These are phyloP conservation scores for Leptoteleia sp. DNA, from an alignment of 1,140 invertebrate species.

Conservation along the genomic window DNA sequence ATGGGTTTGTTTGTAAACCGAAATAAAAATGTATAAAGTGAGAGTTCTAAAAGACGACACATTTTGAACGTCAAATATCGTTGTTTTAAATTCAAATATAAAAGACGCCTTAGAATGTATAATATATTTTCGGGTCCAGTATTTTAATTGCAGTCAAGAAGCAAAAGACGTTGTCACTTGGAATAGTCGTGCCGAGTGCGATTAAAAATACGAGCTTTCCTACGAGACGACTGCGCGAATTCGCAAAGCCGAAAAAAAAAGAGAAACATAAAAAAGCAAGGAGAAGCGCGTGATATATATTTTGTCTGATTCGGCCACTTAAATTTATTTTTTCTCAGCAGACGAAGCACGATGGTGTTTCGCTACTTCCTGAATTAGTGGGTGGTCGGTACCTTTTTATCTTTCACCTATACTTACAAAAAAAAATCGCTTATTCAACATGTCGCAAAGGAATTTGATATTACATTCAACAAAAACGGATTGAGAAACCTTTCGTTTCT, in stretches of 20 bases:
- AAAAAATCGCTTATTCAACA: conserved; percentile 39
- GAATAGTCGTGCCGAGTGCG: conserved; percentile 35
- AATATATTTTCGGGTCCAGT: conserved; percentile 30
- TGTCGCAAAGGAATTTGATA: conserved; percentile 36
- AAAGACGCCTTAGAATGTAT: conserved; percentile 34
- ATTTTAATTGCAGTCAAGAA: conserved; percentile 51
- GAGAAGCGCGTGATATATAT: conserved; percentile 44
- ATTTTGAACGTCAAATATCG: conserved; percentile 40
- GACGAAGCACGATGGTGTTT: not conserved
- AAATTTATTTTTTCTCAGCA: conserved; percentile 37
- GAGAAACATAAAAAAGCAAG: conserved; percentile 8
- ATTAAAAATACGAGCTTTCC: conserved; percentile 54
- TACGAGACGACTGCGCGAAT: conserved; percentile 17
- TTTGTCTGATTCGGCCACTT: conserved; percentile 40
- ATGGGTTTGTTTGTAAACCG: too few species aligned
- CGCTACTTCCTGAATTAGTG: conserved; percentile 52
- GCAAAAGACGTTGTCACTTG: conserved; percentile 28
- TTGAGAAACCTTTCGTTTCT: conserved; percentile 43
- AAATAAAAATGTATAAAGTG: too few species aligned
- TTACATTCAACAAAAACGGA: conserved; percentile 19
- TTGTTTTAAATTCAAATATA: conserved; percentile 42
- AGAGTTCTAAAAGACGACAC: conserved; percentile 13
- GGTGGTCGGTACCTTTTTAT: conserved; percentile 52
- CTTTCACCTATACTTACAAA: conserved; percentile 41
- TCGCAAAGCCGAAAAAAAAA: conserved; percentile 7